phyloP scores from a whole-genome alignment of 2,797 vertebrate genomes.

The Pempheris klunzingeri region DNA sequence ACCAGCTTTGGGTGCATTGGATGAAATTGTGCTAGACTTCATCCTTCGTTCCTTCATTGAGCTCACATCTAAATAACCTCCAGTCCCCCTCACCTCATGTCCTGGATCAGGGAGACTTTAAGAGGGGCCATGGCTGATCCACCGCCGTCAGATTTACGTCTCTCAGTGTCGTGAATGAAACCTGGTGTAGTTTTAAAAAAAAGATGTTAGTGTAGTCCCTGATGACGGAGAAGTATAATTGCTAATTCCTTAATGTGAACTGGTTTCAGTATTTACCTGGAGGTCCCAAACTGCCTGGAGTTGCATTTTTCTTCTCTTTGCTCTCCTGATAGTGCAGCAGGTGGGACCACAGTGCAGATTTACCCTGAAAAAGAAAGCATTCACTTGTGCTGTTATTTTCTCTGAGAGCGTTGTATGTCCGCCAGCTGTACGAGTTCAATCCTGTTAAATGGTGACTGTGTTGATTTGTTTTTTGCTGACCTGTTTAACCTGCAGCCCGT shows the following conservation, averaged over 20 bases:
- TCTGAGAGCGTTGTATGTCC: neutral
- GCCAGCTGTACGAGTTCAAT: neutral
- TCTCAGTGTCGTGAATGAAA: slow-evolving; percentile 93
- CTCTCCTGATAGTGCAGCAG: slow-evolving; percentile 96
- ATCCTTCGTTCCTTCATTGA: neutral
- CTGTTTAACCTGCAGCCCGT: slow-evolving; percentile 98
- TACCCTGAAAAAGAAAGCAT: slow-evolving; percentile 86
- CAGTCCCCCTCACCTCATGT: slow-evolving; percentile 91
- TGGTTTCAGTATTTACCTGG: slow-evolving; percentile 85
- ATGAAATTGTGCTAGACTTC: neutral
- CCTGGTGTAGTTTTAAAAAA: slow-evolving; percentile 80
- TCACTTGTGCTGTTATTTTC: neutral
- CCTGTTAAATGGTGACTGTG: neutral
- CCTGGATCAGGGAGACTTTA: slow-evolving; percentile 95
- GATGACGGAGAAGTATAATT: no score
- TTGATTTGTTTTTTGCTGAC: slow-evolving; percentile 76
- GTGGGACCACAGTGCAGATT: slow-evolving; percentile 98
- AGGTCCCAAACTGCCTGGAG: slow-evolving; percentile 90
- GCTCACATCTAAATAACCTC: neutral
- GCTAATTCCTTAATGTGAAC: no score
- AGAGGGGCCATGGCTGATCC: slow-evolving; percentile 92
- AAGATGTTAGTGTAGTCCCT: neutral
- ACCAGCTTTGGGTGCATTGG: neutral
- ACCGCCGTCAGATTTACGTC: slow-evolving; percentile 94
- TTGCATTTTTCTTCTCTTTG: slow-evolving; percentile 92